Evolutionary conservation across 2,113 vertebrate species (phyloP), one percentile per base, ranked within the genome.

Genomic region (Tylochromis polylepis): DNA sequence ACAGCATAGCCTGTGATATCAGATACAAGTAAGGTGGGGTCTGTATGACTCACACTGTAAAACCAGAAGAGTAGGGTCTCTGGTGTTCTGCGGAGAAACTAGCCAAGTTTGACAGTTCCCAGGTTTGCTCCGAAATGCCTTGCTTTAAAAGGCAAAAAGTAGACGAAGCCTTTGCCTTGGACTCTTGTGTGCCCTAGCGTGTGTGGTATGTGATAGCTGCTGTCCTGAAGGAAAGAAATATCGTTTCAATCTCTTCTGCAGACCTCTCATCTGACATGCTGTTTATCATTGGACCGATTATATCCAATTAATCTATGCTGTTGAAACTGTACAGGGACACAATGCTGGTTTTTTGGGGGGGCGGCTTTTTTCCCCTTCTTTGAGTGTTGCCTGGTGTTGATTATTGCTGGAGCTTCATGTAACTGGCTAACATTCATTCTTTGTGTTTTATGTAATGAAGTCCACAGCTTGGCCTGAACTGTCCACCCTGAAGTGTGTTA

Each of bases 81-180:
- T 94, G 88, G 79, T 82, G 90, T 91, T 91, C 87, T 90, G 82
- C 65, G 87, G 84, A 93, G 90, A 95, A 94, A 95, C 90, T 87
- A 85, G 90, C 93, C 93, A 92, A 92, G 93, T 95, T 94, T 94
- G 89, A 94, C 95, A 86, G 85, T 93, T 95, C 93, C 89, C 92
- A 94, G 94, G 87, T 94, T 95, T 94, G 91, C 88, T 87, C 82
- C 62, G 90, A 95, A 95, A 95, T 89, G 86, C 93, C 93, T 96
- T 94, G 34, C 96, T 96, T 95, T 96, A 96, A 95, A 96, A 96
- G 95, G 95, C 92, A 93, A 93, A 94, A 91, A 88, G 82, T 84
- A 58, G 83, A 82, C 49, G 88, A 92, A 89, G 90, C 88, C 53
- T 91, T 90, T 51, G 81, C 88, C 62, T 90, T 49, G 62, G 83